phyloP scores from a whole-genome alignment of 1,140 invertebrate genomes.

The Drosophila leontia region DNA sequence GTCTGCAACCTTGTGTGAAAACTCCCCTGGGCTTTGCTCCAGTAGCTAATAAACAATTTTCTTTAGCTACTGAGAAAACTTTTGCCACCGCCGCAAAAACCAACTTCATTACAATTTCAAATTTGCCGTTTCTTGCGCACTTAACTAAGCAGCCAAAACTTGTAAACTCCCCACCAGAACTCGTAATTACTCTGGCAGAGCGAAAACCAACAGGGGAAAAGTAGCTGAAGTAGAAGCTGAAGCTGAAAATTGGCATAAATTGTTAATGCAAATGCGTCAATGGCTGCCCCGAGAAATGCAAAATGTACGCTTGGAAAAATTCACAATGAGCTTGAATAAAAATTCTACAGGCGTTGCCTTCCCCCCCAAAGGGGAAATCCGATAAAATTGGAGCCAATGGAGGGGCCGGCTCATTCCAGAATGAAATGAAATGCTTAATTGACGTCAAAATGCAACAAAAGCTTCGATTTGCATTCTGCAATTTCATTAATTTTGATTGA shows the following conservation, averaged over 20 bases:
- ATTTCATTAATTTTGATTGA: conserved; percentile 59
- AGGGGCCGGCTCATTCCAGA: neutral
- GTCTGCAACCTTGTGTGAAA: conserved; percentile 15
- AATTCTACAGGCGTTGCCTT: conserved; percentile 33
- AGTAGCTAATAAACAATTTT: conserved; percentile 66
- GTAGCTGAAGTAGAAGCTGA: conserved; percentile 1
- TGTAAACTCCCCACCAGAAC: conserved; percentile 37
- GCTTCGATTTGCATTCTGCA: conserved; percentile 55
- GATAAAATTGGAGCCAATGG: neutral
- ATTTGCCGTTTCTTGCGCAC: conserved; percentile 57
- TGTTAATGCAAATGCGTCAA: conserved; percentile 59
- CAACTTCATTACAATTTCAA: conserved; percentile 70
- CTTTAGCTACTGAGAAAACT: conserved; percentile 46
- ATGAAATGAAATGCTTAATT: conserved; percentile 53
- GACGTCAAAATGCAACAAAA: conserved; percentile 55
- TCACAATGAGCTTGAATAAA: conserved; percentile 23
- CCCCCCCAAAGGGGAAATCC: conserved; percentile 9
- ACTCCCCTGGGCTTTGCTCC: neutral
- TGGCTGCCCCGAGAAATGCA: conserved; percentile 18
- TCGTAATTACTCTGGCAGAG: conserved; percentile 55
- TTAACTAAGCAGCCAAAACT: conserved; percentile 45
- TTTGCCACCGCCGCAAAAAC: conserved; percentile 50
- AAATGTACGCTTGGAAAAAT: conserved; percentile 31
- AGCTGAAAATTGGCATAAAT: conserved; percentile 59
- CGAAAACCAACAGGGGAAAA: conserved; percentile 30